Evolutionary conservation across 1,140 invertebrate species (phyloP).

Genomic region (Magallana angulata): DNA sequence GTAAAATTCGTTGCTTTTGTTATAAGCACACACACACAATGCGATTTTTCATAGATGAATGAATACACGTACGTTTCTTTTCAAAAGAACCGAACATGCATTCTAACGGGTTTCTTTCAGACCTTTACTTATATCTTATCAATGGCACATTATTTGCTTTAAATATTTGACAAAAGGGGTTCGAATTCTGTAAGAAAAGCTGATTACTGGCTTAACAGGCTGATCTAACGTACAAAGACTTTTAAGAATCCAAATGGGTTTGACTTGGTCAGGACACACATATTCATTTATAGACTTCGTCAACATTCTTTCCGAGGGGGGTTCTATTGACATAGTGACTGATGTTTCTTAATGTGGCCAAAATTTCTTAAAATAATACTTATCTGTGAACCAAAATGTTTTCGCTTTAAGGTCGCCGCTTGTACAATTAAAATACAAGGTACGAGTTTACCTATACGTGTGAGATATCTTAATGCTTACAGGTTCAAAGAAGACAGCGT

Average conservation of each 20-base stretch:
- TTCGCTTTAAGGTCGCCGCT: neutral
- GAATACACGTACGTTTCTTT: neutral
- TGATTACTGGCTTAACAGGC: neutral
- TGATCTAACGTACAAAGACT: constrained; percentile 14
- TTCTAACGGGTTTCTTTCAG: neutral
- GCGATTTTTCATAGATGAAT: constrained; percentile 1
- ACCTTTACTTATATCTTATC: constrained; percentile 26
- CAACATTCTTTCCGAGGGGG: constrained; percentile 1
- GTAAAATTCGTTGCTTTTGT: neutral
- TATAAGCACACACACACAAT: constrained; percentile 1
- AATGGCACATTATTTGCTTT: constrained; percentile 27
- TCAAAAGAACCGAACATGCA: neutral
- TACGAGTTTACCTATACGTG: too few species aligned
- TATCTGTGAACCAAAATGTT: neutral
- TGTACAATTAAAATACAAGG: neutral
- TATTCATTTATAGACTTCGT: neutral
- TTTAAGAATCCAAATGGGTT: neutral
- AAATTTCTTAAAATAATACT: constrained; percentile 17
- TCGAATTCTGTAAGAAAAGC: constrained; percentile 5
- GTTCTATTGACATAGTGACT: constrained; percentile 9
- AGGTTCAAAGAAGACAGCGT: neutral
- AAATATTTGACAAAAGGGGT: constrained; percentile 20
- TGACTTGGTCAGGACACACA: neutral
- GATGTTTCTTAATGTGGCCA: neutral
- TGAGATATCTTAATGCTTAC: neutral